These are phyloP conservation scores for Tetanocera ferruginea DNA, from an alignment of 2,888 invertebrate genomes.

Conservation along the genomic window DNA sequence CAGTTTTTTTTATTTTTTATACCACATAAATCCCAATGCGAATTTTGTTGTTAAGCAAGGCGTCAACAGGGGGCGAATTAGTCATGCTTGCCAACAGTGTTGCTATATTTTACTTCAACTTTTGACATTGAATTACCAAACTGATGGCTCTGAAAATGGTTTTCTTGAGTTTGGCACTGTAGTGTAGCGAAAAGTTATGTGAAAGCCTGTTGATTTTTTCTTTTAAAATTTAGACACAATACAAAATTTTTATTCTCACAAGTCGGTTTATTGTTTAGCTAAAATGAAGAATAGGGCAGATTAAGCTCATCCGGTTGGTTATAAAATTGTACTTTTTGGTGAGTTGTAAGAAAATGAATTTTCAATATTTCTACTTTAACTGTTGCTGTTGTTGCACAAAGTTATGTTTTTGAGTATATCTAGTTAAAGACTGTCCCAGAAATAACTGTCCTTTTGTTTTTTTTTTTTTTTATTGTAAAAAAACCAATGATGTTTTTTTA, in stretches of 20 bases:
- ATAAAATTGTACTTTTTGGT: too few relatives aligned
- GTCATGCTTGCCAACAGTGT: not conserved
- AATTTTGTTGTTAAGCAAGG: not conserved
- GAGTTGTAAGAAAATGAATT: too few relatives aligned
- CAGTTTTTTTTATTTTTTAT: not conserved
- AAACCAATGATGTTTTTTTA: too few relatives aligned
- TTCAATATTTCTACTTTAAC: too few relatives aligned
- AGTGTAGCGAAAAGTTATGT: not conserved
- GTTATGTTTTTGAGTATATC: too few relatives aligned
- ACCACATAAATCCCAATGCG: not conserved
- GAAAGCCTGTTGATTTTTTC: not conserved
- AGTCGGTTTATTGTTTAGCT: too few relatives aligned
- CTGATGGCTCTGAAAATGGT: not conserved
- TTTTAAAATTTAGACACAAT: not conserved
- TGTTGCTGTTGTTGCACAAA: too few relatives aligned
- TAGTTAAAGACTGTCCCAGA: too few relatives aligned
- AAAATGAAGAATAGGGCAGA: too few relatives aligned
- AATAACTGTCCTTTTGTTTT: too few relatives aligned
- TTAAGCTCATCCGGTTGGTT: too few relatives aligned
- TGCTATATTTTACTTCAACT: not conserved
- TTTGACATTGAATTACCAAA: not conserved
- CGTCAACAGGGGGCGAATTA: not conserved
- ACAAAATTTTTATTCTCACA: not conserved
- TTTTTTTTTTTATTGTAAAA: too few relatives aligned
- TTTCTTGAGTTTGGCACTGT: not conserved